Evolutionary conservation across 2,888 invertebrate genomes (phyloP).

Genomic region (Cerastis rubricosa): DNA sequence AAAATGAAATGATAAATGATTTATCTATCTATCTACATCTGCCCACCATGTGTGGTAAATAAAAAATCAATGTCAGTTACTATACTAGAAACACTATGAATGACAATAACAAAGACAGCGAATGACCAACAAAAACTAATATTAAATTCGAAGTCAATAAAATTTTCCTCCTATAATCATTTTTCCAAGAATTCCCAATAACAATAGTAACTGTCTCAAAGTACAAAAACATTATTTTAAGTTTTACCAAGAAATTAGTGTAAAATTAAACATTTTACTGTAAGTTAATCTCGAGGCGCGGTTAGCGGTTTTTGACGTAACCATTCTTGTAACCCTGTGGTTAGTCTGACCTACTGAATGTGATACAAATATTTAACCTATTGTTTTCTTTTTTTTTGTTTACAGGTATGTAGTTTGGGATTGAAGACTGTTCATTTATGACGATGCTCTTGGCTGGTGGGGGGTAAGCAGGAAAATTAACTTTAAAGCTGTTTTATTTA

Average conservation of each 20-base stretch:
- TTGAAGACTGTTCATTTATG: background rate
- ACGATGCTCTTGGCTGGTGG: background rate
- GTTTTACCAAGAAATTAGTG: slow-evolving; percentile 39
- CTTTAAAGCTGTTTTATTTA: no score
- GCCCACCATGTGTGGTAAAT: background rate
- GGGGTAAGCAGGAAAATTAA: slow-evolving; percentile 3
- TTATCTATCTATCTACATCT: no score
- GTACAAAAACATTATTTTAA: slow-evolving; percentile 20
- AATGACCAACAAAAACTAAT: slow-evolving; percentile 1
- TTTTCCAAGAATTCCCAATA: slow-evolving; percentile 15
- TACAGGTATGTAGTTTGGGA: slow-evolving; percentile 64
- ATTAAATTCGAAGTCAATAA: background rate
- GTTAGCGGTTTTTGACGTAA: slow-evolving; percentile 63
- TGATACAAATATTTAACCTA: slow-evolving; percentile 52
- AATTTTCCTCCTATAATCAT: slow-evolving; percentile 38
- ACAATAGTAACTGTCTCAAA: slow-evolving; percentile 34
- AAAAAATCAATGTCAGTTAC: background rate
- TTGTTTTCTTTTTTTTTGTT: slow-evolving; percentile 56
- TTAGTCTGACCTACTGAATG: slow-evolving; percentile 63
- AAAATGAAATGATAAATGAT: no score
- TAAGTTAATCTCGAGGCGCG: slow-evolving; percentile 40
- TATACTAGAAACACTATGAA: background rate
- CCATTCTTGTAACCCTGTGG: slow-evolving; percentile 54
- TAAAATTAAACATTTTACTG: slow-evolving; percentile 42
- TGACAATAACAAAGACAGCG: background rate